Base-by-base conservation (phyloP, 2,113 vertebrate genomes). In the Prochilodus magdalenae region DNA sequence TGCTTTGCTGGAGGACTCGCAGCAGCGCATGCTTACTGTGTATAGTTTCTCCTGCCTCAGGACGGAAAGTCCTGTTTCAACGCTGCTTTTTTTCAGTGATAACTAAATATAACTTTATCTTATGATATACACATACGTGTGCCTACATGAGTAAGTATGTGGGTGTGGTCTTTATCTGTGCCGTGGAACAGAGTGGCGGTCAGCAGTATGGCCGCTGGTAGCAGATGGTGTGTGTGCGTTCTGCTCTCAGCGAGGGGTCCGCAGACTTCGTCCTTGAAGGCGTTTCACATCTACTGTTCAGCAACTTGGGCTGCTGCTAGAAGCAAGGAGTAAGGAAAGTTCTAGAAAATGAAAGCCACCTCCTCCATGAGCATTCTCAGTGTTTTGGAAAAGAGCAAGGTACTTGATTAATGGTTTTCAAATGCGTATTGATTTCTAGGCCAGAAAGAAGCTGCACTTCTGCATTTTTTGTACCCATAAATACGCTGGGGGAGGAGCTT, bases 161-260 rank as follows among this genome's bases (percentile, higher is more conserved):
- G 66, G 33, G 66, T 69, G 66, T 69, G 66, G 30, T 14, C 26
- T 59, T 62, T 62, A 60, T 57, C 36, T 15, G 10, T 79, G 30
- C 44, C 12, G 29, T 72, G 24, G 49, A 73, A 69, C 66, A 49
- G 55, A 27, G 72, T 60, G 63, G 53, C 74, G 63, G 73, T 83
- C 84, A 86, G 84, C 84, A 83, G 59, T 71, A 86, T 65, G 77
- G 24, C n/a, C 67, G 55, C 57, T 55, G 47, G 63, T 67, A 82
- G 79, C 84, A 85, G 84, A 85, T 85, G 84, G 84, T 49, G 70
- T 80, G 79, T 73, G 80, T 85, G 63, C 65, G 51, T 74, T 78
- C 27, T 10, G 27, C 26, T 2, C 85, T 70, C 85, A 69, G 85
- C 0, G 24, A 77, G 81, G 74, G 67, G 84, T 85, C 84, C 63